Conservation (phyloP, 2,113 vertebrate genomes). For the Herpailurus yagouaroundi region DNA sequence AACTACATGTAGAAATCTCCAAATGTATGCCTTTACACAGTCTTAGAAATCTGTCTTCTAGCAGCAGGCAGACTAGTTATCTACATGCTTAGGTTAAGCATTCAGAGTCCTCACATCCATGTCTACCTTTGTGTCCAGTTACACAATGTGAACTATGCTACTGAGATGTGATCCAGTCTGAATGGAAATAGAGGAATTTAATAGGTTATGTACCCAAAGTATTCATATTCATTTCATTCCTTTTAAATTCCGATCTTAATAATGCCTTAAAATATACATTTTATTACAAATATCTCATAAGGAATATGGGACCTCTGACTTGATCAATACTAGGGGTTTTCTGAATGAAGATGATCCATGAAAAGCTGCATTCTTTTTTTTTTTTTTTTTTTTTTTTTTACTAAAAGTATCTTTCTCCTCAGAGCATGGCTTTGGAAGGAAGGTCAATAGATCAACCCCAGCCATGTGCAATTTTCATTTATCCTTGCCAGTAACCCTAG, state of each 20-base stretch:
- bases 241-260: conserved; percentile 34
- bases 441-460: conserved; percentile 26
- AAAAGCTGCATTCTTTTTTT: neutral
- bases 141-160: neutral
- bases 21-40: neutral
- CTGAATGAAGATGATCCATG: neutral
- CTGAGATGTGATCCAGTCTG: neutral
- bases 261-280: neutral
- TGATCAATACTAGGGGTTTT: neutral
- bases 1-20: neutral
- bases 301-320: neutral
- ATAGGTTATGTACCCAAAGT: neutral
- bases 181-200: neutral
- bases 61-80: neutral
- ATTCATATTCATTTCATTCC: conserved; percentile 25
- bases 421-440: conserved; percentile 42
- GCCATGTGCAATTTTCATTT: conserved; percentile 60
- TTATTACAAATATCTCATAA: neutral
- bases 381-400: neutral
- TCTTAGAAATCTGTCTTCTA: neutral
- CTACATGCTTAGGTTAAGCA: neutral
- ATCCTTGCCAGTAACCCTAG: conserved; percentile 27
- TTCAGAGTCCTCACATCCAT: neutral
- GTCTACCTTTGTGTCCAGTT: neutral
- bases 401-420: conserved; percentile 6